Conservation (phyloP, 2,113 vertebrate genomes). For the Strix uralensis region DNA sequence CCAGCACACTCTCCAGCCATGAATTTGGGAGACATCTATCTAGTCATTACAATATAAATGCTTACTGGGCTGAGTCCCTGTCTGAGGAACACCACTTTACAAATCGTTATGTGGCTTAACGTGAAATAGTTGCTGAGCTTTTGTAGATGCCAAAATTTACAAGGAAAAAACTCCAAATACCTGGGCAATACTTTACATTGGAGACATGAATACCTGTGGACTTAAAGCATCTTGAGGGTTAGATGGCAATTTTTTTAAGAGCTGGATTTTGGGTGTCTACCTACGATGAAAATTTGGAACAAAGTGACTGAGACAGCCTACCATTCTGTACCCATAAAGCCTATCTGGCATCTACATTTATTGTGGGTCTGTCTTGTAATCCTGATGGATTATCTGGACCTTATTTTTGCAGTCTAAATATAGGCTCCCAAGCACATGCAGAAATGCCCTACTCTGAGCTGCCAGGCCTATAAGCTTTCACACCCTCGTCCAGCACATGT, state of each 20-base stretch:
- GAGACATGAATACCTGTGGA: neutral
- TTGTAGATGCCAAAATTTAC: neutral
- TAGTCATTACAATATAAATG: neutral
- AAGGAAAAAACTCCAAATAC: neutral
- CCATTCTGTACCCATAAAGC: neutral
- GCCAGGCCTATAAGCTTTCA: neutral
- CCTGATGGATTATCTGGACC: neutral
- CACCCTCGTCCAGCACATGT: neutral
- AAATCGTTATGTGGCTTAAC: neutral
- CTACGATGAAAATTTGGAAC: neutral
- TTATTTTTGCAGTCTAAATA: neutral
- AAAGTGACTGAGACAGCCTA: neutral
- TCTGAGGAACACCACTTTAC: neutral
- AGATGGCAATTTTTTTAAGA: neutral
- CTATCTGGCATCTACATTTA: neutral
- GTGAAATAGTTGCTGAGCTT: neutral
- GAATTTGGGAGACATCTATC: neutral
- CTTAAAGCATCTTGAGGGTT: neutral
- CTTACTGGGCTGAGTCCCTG: neutral
- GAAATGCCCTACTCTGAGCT: neutral
- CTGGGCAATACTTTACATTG: neutral
- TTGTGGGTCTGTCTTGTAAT: neutral
- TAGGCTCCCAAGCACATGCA: neutral
- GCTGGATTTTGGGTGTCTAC: neutral
- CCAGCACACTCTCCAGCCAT: neutral